Base-by-base conservation (phyloP, 2,797 vertebrate genomes). In the Leptodactylus fallax region DNA sequence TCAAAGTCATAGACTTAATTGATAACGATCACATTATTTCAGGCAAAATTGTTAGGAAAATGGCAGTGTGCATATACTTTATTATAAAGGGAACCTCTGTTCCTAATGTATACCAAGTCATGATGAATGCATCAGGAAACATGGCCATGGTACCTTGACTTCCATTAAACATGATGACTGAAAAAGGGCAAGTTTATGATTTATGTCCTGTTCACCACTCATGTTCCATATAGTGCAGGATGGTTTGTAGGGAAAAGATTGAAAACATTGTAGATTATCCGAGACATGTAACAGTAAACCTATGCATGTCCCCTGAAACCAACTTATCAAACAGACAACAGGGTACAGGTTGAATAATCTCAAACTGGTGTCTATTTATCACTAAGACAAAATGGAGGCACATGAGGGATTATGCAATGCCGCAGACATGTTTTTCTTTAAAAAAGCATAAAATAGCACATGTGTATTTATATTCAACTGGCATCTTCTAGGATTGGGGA, bases 111-210 rank as follows among this genome's bases (percentile, higher is more conserved):
- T 80, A 72, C 53, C 67, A 71, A 71, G 53, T 51, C 61, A 60
- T 79, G 81, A 88, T 88, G 51, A 82, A 84, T 87, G 72, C 63
- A 69, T 58, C 53, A 79, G 51, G 51, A 83, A 71, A 79, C 79
- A 76, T 77, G 58, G 58, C 17, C 79, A 60, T 67, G 25, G 79
- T 79, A 79, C 81, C 81, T 49, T 84, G 87, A 85, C 87, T 85
- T 84, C 74, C 76, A 84, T 84, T 85, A 84, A 83, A 51, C 74
- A 69, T 88, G 60, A 88, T 79, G 87, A 83, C 87, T 88, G 61
- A 83, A 88, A 67, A 84, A 88, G 87, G 87, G 61, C 87, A 83
- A 79, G 23, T 53, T 79, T 10, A 49, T 88, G 74, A 84, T 88
- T 84, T 83, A 84, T 88, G 25, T 84, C 51, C 61, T 86, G 61